Evolutionary conservation across 2,797 vertebrate genomes (phyloP), one percentile per base, ranked within the genome.

Genomic region (Anomalospiza imberbis): DNA sequence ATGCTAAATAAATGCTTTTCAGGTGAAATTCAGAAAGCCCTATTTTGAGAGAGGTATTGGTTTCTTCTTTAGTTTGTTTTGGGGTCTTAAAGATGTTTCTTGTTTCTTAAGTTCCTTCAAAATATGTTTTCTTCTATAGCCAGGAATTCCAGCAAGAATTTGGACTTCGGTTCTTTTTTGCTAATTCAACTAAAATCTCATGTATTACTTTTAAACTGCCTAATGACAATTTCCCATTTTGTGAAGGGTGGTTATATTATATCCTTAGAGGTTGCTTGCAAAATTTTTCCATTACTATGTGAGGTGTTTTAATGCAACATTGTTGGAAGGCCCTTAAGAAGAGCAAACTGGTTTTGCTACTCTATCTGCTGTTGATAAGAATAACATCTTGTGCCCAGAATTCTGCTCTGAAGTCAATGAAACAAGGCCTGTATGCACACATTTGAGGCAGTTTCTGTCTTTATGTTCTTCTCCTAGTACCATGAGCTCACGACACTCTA

Each of bases 401-500:
- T 74, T 86, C 25, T 93, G 34, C 65, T 95, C 92, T 67, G 68
- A 77, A 80, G 91, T 83, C 24, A 85, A 24, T 84, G 83, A 44
- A 76, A 36, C 40, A 65, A 72, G 53, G 17, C 66, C 62, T 21
- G 8, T 73, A 29, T 51, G 8, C 67, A 50, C 28, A 54, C 53
- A 60, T 68, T 57, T 91, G 48, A 94, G 72, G 68, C 48, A 86
- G 92, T 68, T 79, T 86, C 82, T 96, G 36, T 96, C 92, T 96
- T 83, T 97, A 42, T 91, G 84, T 94, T 96, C 95, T 89, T 96
- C 84, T 97, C 31, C 65, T 97, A 99, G 98, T 96, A 99, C 98
- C 84, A 97, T 98, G 97, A 99, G 98, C 96, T 99, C 99, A 81
- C 98, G 98, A 94, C 98, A 98, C 94, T 99, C 99, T 44, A 98